phyloP scores from a whole-genome alignment of 2,113 vertebrate genomes.

The Vombatus ursinus region DNA sequence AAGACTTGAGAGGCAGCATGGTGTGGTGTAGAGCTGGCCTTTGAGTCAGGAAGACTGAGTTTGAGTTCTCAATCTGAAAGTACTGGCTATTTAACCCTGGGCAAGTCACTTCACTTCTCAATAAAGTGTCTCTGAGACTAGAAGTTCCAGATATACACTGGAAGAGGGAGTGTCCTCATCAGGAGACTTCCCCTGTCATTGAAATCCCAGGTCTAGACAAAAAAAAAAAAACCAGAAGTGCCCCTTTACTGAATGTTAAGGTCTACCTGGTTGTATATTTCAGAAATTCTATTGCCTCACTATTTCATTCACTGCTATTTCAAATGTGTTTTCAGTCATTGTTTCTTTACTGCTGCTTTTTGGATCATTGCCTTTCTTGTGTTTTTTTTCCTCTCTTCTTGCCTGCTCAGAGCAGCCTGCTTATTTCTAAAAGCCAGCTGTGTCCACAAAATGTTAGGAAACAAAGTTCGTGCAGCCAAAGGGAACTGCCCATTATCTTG shows the following conservation, averaged over 20 bases:
- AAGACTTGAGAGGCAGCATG: not conserved
- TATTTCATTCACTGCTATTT: not conserved
- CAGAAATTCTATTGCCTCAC: not conserved
- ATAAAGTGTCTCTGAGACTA: not conserved
- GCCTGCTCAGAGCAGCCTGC: not conserved
- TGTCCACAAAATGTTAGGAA: not conserved
- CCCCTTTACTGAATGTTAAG: not conserved
- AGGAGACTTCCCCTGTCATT: not conserved
- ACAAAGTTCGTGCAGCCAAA: not conserved
- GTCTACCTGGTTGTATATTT: not conserved
- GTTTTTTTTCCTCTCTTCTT: not conserved
- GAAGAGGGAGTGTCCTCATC: not conserved
- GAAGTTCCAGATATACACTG: not conserved
- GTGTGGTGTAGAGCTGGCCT: not conserved
- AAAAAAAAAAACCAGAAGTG: not conserved
- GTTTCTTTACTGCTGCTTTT: not conserved
- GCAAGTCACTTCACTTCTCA: not conserved
- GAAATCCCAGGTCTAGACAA: not conserved
- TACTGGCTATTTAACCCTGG: no score
- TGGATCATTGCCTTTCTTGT: not conserved
- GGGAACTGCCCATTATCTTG: not conserved
- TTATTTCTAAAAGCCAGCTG: constrained; percentile 1
- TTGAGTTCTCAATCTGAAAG: not conserved
- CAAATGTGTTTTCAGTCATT: not conserved
- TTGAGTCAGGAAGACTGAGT: not conserved